Percentiles rank a stretch among this genome's conserved stretches.
These are phyloP conservation scores for Tretioscincus oriximinensis DNA, from an alignment of 2,113 vertebrate species.

Conservation along the genomic window DNA sequence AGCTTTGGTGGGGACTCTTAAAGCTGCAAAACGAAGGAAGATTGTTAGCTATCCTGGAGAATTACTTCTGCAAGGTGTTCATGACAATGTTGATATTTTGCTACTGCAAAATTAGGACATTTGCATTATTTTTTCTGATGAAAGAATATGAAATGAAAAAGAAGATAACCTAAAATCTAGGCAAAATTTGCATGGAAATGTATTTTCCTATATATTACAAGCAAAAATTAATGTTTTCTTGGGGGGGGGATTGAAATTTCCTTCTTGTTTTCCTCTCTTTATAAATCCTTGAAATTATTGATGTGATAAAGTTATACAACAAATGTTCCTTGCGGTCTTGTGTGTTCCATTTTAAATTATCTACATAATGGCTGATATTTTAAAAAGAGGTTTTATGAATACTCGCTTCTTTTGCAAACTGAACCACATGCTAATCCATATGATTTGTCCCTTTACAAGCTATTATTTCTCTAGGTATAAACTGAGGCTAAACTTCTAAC, in stretches of 20 bases:
- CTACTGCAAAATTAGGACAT: constrained; percentile 80
- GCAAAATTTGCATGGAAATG: constrained; percentile 41
- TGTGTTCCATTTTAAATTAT: constrained; percentile 56
- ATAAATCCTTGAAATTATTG: constrained; percentile 48
- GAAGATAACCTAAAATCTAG: constrained; percentile 45
- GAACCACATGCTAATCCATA: constrained; percentile 49
- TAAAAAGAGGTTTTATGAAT: constrained; percentile 23
- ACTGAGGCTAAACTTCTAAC: no score
- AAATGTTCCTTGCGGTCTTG: constrained; percentile 35
- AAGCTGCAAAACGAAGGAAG: constrained; percentile 88
- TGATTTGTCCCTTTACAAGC: constrained; percentile 17
- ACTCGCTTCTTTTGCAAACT: constrained; percentile 52
- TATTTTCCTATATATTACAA: constrained; percentile 72
- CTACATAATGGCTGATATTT: constrained; percentile 44
- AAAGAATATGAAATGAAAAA: constrained; percentile 40
- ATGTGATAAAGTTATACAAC: constrained; percentile 41
- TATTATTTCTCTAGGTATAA: no score
- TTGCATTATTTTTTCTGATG: constrained; percentile 34
- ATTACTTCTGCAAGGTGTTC: constrained; percentile 92
- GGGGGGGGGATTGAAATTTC: constrained; percentile 57
- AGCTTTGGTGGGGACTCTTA: constrained; percentile 93
- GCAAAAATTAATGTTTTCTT: constrained; percentile 50
- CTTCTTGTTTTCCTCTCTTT: constrained; percentile 55
- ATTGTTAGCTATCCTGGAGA: constrained; percentile 83
- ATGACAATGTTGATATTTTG: constrained; percentile 88